Evolutionary conservation across 2,797 vertebrate species (phyloP), one percentile per base, ranked within the genome.

Genomic region (Typhlichthys subterraneus): DNA sequence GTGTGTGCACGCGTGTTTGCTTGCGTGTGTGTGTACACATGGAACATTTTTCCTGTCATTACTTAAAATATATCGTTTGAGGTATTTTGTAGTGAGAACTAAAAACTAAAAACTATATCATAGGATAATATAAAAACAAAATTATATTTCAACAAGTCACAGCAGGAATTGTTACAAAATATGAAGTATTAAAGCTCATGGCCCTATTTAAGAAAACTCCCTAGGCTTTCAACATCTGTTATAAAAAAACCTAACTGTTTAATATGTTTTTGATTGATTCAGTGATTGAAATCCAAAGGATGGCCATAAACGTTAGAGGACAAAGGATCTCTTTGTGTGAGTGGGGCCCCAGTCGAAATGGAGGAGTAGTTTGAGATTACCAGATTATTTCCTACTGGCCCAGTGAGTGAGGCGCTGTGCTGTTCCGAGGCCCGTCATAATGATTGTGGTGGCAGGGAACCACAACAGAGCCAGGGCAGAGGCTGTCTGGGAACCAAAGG

Each of bases 401-500:
- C 82, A 70, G 69, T 58, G 83, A 85, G 86, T 67, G 66, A 84
- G 84, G 77, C 69, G 75, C 70, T 77, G 74, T 73, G 80, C 84
- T 87, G 82, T 61, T 82, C 85, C 69, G 85, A 82, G 80, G 81
- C 86, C 75, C 72, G 83, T 85, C 83, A 82, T 91, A 90, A 92
- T 89, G 88, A 88, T 82, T 91, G 91, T 69, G 90, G 92, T 88
- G 84, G 87, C 79, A 85, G 83, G 73, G 81, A 91, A 93, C 92
- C 92, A 93, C 92, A 93, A 92, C 91, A 92, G 90, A 93, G 89
- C 82, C 55, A 45, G 77, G 84, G 82, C 78, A 86, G 76, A 85
- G 86, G 76, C 85, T 86, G 89, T 82, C 84, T 85, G 84, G 85
- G 86, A 91, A 91, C 87, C 89, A 85, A 79, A 89, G 88, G 83